Evolutionary conservation across 2,888 invertebrate genomes (phyloP), one percentile per base, ranked within the genome.

Genomic region (Epistrophe eligans): DNA sequence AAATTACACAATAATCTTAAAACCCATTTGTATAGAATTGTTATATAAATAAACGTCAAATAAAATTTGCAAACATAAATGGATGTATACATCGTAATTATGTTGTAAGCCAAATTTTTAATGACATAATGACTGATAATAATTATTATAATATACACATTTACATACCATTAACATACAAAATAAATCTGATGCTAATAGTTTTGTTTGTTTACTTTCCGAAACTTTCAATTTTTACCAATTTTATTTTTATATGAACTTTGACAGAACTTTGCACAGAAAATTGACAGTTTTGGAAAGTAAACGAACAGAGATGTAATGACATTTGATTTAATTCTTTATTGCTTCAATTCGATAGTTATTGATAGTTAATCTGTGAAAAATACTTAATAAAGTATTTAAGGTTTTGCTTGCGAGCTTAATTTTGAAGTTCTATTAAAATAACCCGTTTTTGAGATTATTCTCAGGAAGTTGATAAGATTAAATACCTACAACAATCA

Each of bases 1-100:
- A 52, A 40, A 43, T 70, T 62, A 28, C 70, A 64, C 64, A 81
- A 38, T 32, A 32, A 55, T 19, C 55, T 62, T 19, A 50, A 19
- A 4, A 50, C 19, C 1, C 19, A 19, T 48, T 6, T 19, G 50
- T 24, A 24, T 24, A 3, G 24, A 24, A 4, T 19, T 9, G 6
- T 11, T 11, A n/a, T n/a, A n/a, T 6, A 6, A 15, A 43, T 7
- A 13, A 40, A 40, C 40, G 6, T n/a, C 40, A 40, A 40, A 40
- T n/a, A n/a, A n/a, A n/a, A n/a, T n/a, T n/a, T n/a, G n/a, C n/a
- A n/a, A n/a, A n/a, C n/a, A n/a, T n/a, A n/a, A n/a, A n/a, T n/a
- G n/a, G n/a, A n/a, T n/a, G n/a, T n/a, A n/a, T n/a, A n/a, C 24
- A 24, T 3, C 24, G 24, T 24, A 8, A 38, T 38, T 38, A 1